Conservation (phyloP, 2,113 vertebrate species). For the Meles meles region DNA sequence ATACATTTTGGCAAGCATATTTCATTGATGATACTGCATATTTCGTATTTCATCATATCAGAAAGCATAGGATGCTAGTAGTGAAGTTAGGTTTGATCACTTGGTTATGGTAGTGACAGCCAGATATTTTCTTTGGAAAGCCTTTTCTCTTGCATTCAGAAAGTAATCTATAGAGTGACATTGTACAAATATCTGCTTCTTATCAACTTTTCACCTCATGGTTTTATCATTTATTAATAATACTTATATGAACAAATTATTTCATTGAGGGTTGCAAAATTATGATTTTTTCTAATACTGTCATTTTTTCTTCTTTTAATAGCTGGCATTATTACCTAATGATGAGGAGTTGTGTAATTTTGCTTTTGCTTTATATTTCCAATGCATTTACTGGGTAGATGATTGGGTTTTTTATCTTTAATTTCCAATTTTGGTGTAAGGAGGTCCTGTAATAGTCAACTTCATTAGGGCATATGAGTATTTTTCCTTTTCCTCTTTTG, state of each 20-base stretch:
- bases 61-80: neutral
- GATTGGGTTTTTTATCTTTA: neutral
- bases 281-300: conserved; percentile 1
- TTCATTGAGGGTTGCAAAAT: neutral
- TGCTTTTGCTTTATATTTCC: neutral
- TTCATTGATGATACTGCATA: neutral
- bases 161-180: neutral
- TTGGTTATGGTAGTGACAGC: neutral
- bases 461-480: neutral
- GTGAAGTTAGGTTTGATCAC: neutral
- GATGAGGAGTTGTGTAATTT: neutral
- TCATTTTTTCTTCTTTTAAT: neutral
- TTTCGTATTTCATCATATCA: neutral
- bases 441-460: neutral
- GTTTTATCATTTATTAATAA: neutral
- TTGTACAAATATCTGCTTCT: neutral
- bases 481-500: neutral
- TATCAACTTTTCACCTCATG: neutral
- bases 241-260: neutral
- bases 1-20: neutral
- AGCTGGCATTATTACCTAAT: neutral
- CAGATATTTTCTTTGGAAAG: neutral
- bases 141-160: neutral
- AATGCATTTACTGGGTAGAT: neutral
- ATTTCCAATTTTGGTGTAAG: neutral